Percentiles rank a stretch among this genome's conserved stretches.
phyloP scores from a whole-genome alignment of 2,113 vertebrate genomes.

The Rhynchomys soricoides region DNA sequence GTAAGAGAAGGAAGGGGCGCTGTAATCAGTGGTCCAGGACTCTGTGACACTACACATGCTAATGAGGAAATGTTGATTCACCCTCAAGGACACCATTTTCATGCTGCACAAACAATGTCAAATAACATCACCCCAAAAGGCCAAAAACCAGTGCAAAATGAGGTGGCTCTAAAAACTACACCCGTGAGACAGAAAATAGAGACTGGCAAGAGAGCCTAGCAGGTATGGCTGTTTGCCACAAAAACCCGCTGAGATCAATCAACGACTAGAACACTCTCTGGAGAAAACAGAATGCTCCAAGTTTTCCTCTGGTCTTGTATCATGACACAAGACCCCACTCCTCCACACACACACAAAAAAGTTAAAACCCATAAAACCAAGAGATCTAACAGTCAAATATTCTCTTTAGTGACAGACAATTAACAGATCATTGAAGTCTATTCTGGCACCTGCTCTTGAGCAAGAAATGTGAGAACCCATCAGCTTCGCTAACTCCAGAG shows the following conservation, averaged over 20 bases:
- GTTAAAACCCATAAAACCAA: not conserved
- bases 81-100: not conserved
- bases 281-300: not conserved
- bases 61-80: not conserved
- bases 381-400: not conserved
- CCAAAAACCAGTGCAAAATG: not conserved
- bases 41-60: too few relatives aligned
- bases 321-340: not conserved
- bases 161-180: not conserved
- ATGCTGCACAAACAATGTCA: not conserved
- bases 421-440: not conserved
- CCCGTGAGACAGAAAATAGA: not conserved
- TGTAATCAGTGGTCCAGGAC: not conserved
- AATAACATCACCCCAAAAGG: not conserved
- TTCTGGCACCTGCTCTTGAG: not conserved
- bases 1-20: not conserved
- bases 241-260: not conserved
- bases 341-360: not conserved
- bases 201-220: not conserved
- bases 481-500: not conserved
- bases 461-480: not conserved
- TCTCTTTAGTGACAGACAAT: not conserved
- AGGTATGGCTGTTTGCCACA: not conserved
- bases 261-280: not conserved
- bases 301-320: too few relatives aligned